Conservation (phyloP, 2,888 invertebrate genomes). For the Luffia ferchaultella region DNA sequence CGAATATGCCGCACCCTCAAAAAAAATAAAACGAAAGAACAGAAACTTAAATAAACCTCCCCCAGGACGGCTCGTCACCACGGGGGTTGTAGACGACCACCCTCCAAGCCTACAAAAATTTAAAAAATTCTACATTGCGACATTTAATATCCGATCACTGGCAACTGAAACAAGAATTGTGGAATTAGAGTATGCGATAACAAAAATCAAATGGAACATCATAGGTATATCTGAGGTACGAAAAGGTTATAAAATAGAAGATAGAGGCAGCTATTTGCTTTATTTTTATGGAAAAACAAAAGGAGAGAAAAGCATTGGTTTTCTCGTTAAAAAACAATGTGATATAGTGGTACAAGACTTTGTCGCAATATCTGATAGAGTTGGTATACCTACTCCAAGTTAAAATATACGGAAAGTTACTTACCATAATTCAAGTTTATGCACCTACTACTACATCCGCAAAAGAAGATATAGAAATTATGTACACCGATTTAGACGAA, state of each 20-base stretch:
- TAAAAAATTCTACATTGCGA: not conserved
- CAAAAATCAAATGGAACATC: not conserved
- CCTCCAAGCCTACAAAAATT: not conserved
- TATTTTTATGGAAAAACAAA: not conserved
- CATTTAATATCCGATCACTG: slow-evolving; percentile 7
- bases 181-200: not conserved
- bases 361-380: too few relatives aligned
- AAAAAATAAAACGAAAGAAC: not conserved
- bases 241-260: not conserved
- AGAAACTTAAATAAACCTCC: not conserved
- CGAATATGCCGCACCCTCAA: not conserved
- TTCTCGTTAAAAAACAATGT: not conserved
- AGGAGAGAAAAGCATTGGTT: not conserved
- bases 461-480: not conserved
- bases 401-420: too few relatives aligned
- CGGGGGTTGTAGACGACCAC: not conserved
- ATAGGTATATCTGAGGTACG: not conserved
- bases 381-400: too few relatives aligned
- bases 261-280: too few relatives aligned
- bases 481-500: not conserved
- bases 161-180: slow-evolving; percentile 3
- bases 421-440: too few relatives aligned
- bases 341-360: not conserved
- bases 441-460: not conserved
- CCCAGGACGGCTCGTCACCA: not conserved